phyloP scores from a whole-genome alignment of 1,140 invertebrate species.

The Pseudomyrmex dendroicus region DNA sequence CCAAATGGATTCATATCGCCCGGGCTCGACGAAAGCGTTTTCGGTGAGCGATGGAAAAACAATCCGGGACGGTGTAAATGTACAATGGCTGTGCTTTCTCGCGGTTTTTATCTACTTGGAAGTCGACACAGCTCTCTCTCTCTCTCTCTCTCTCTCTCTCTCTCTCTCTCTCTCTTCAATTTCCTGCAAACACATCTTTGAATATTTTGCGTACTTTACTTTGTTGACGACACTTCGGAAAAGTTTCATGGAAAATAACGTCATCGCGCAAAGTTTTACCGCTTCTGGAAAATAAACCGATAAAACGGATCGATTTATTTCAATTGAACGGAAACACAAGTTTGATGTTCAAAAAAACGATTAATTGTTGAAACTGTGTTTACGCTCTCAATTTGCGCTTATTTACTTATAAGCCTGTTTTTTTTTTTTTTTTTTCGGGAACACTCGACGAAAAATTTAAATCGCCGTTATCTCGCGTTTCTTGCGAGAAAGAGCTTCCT shows the following conservation, averaged over 20 bases:
- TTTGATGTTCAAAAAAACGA: neutral
- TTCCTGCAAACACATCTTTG: neutral
- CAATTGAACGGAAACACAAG: neutral
- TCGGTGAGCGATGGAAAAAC: conserved; percentile 23
- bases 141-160: neutral
- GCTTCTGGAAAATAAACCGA: neutral
- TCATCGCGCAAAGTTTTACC: neutral
- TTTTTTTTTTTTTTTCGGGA: neutral
- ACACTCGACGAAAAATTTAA: conserved; percentile 47
- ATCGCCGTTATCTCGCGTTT: conserved; percentile 53
- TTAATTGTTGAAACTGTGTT: conserved; percentile 15
- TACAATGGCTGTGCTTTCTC: conserved; percentile 10
- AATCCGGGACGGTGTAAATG: conserved; percentile 33
- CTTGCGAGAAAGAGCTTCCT: conserved; percentile 35
- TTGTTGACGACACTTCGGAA: neutral
- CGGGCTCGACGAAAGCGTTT: neutral
- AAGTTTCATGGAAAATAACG: conserved; percentile 10
- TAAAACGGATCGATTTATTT: conserved; percentile 18
- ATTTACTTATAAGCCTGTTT: conserved; percentile 30
- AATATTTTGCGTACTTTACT: conserved; percentile 15
- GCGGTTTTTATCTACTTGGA: neutral
- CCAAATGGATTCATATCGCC: conserved; percentile 41
- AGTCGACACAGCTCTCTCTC: neutral
- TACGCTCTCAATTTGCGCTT: conserved; percentile 8
- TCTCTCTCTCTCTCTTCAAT: neutral